A percentile compares a stretch with the other conserved stretches of the same genome.
These are phyloP conservation scores for Amblyraja radiata DNA, from an alignment of 2,797 vertebrate genomes.

Conservation along the genomic window DNA sequence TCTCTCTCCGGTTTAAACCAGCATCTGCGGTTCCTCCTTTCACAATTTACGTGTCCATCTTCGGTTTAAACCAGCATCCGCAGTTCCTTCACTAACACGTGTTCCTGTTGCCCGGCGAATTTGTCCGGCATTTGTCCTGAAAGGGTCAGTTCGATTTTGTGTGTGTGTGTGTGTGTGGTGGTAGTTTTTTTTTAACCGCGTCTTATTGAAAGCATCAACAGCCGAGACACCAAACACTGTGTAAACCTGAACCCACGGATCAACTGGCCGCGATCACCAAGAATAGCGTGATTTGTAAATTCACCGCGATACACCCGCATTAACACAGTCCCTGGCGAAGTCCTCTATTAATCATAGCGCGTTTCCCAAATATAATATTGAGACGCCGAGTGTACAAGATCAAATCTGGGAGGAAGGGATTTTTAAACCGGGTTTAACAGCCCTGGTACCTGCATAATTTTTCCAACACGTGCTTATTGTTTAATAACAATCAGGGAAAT, in stretches of 20 bases:
- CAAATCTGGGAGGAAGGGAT: background rate
- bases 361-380: background rate
- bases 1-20: too few species aligned
- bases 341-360: background rate
- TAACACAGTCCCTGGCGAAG: background rate
- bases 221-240: background rate
- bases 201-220: background rate
- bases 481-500: background rate
- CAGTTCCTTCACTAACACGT: too few species aligned
- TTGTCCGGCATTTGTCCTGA: slow-evolving; percentile 40
- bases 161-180: too few species aligned
- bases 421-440: background rate
- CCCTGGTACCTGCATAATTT: background rate
- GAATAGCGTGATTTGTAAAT: background rate
- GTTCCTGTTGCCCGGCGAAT: slow-evolving; percentile 45
- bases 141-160: background rate
- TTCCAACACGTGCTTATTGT: background rate
- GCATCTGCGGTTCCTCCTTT: too few species aligned
- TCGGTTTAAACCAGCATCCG: too few species aligned
- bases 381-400: background rate
- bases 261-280: too few species aligned
- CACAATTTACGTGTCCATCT: too few species aligned
- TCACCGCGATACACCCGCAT: background rate
- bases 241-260: background rate
- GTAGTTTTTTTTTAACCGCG: too few species aligned